Evolutionary conservation across 2,113 vertebrate genomes (phyloP).

Genomic region (Tachycineta bicolor): DNA sequence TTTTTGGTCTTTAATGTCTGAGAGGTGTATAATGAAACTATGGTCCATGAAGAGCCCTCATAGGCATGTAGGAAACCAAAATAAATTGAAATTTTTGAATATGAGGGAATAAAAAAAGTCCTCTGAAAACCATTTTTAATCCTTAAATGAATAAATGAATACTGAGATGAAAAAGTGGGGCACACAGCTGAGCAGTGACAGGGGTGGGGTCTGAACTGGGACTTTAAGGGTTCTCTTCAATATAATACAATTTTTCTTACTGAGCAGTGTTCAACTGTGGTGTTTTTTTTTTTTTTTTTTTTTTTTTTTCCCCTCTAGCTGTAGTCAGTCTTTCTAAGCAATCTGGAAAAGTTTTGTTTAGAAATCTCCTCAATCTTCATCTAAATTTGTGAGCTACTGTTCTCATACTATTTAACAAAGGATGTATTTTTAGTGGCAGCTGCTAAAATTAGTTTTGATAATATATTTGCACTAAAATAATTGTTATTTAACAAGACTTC

Average conservation of each 20-base stretch:
- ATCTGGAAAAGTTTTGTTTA: not conserved
- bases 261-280: not conserved
- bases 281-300: no score
- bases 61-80: not conserved
- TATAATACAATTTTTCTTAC: not conserved
- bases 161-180: not conserved
- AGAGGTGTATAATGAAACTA: not conserved
- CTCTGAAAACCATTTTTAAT: not conserved
- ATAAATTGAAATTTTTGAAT: not conserved
- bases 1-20: not conserved
- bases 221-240: not conserved
- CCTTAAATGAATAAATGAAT: not conserved
- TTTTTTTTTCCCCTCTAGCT: not conserved
- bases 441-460: not conserved
- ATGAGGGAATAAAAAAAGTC: rapidly evolving
- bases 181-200: not conserved
- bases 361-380: not conserved
- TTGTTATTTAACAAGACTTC: not conserved
- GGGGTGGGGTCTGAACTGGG: not conserved
- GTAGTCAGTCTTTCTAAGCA: not conserved
- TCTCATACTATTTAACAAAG: not conserved
- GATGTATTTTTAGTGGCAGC: not conserved
- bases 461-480: not conserved
- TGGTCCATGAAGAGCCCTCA: not conserved
- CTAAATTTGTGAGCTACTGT: not conserved